These are phyloP conservation scores for Xenentodon cancila DNA, from an alignment of 2,797 vertebrate species.

Conservation along the genomic window DNA sequence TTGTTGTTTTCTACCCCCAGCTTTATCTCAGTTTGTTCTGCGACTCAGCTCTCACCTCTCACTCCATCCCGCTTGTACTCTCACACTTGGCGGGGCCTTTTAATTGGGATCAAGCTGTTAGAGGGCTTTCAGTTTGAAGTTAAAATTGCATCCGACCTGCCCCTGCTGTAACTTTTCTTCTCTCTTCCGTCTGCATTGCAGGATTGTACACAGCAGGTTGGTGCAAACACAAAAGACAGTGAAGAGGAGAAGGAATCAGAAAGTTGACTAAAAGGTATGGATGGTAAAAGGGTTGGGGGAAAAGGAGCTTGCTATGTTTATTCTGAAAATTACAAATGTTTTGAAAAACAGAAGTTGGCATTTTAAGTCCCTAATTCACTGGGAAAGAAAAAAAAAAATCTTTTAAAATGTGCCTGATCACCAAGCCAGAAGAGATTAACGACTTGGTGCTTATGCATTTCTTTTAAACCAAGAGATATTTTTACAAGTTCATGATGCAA, in stretches of 20 bases:
- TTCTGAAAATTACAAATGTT: background rate
- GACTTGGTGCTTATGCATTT: background rate
- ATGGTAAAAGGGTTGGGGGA: conserved; percentile 5
- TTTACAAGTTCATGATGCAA: conserved; percentile 1
- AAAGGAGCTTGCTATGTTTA: conserved; percentile 1
- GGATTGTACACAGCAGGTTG: conserved; percentile 42
- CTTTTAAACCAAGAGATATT: background rate
- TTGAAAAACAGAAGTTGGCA: background rate
- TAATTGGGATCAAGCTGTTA: conserved; percentile 82
- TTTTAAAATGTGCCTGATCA: background rate
- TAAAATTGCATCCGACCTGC: conserved; percentile 75
- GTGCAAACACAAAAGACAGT: conserved; percentile 43
- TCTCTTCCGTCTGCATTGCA: conserved; percentile 52
- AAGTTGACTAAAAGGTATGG: conserved; percentile 31
- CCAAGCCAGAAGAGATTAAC: background rate
- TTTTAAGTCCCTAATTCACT: background rate
- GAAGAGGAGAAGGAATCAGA: conserved; percentile 24
- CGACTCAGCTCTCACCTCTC: conserved; percentile 35
- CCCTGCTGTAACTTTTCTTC: conserved; percentile 67
- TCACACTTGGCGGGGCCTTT: conserved; percentile 74
- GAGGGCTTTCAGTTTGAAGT: conserved; percentile 73
- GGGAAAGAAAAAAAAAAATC: too few species aligned
- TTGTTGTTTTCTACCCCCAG: conserved; percentile 31
- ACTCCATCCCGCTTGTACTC: conserved; percentile 52
- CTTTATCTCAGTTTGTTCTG: conserved; percentile 46